Conservation (phyloP, 2,797 vertebrate species). For the Euthynnus affinis region DNA sequence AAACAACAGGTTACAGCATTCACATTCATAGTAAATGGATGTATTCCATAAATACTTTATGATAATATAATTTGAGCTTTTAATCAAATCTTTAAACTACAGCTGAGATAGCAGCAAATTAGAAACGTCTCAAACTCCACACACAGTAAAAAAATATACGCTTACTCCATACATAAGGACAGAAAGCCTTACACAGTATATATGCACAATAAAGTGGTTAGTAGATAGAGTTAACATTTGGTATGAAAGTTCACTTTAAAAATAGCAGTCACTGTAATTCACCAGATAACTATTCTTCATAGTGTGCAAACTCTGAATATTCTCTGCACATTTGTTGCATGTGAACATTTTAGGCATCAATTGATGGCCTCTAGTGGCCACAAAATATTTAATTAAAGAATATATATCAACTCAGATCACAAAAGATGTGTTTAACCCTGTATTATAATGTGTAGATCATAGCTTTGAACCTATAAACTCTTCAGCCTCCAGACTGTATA, state of each 20-base stretch:
- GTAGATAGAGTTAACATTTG: constrained; percentile 64
- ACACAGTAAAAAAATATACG: constrained; percentile 63
- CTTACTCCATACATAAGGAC: constrained; percentile 40
- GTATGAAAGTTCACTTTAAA: constrained; percentile 67
- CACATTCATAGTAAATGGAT: constrained; percentile 49
- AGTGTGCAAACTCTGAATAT: constrained; percentile 57
- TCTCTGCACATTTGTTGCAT: constrained; percentile 44
- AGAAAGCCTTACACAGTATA: constrained; percentile 67
- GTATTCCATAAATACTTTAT: constrained; percentile 28
- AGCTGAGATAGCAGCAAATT: constrained; percentile 79
- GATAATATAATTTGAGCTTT: constrained; percentile 21
- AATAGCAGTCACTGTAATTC: constrained; percentile 49
- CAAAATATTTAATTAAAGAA: constrained; percentile 17
- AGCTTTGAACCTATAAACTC: constrained; percentile 10
- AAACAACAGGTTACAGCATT: constrained; percentile 35
- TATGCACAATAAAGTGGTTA: constrained; percentile 78
- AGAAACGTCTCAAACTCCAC: constrained; percentile 53
- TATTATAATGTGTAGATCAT: not conserved
- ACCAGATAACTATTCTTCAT: constrained; percentile 27
- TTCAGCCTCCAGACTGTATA: not conserved
- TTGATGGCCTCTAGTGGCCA: constrained; percentile 17
- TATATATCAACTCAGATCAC: constrained; percentile 11
- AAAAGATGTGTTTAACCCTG: constrained; percentile 25
- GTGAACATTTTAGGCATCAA: constrained; percentile 31
- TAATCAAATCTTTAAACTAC: constrained; percentile 38